Conservation (phyloP, 1,140 invertebrate genomes). For the Drosophila subpulchrella region DNA sequence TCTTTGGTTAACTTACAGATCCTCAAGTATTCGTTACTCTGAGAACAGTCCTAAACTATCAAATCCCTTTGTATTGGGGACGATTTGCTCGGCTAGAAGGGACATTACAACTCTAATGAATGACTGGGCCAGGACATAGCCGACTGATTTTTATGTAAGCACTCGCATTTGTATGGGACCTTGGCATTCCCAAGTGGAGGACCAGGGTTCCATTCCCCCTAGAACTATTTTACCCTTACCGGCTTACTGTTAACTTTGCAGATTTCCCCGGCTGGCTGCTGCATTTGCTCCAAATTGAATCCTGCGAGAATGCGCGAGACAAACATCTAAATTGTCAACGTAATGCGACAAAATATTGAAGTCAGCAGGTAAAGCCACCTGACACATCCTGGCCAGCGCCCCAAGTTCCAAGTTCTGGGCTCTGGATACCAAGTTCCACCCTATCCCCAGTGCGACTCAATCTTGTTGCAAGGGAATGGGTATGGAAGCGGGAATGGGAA, state of each 20-base stretch:
- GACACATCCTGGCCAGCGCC: conserved; percentile 30
- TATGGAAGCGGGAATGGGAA: too few species aligned
- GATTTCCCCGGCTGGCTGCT: conserved; percentile 62
- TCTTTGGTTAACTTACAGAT: background rate
- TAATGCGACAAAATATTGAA: conserved; percentile 83
- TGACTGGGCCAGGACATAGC: conserved; percentile 37
- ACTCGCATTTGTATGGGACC: conserved; percentile 9
- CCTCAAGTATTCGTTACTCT: background rate
- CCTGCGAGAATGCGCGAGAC: conserved; percentile 75
- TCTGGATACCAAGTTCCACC: too few species aligned
- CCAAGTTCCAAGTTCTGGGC: background rate
- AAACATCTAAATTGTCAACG: conserved; percentile 83
- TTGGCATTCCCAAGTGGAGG: background rate
- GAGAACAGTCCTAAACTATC: background rate
- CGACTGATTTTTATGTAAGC: conserved; percentile 51
- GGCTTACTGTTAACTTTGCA: conserved; percentile 54
- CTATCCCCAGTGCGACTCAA: conserved; percentile 58
- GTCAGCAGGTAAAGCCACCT: conserved; percentile 68
- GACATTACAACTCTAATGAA: conserved; percentile 69
- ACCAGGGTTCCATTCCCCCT: background rate
- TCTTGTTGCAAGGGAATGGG: conserved; percentile 43
- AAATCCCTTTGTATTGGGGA: conserved; percentile 8
- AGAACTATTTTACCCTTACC: conserved; percentile 24
- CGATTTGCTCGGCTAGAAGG: conserved; percentile 14
- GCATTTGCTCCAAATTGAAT: conserved; percentile 73